phyloP scores from a whole-genome alignment of 2,888 invertebrate species.

The Thereva nobilitata region DNA sequence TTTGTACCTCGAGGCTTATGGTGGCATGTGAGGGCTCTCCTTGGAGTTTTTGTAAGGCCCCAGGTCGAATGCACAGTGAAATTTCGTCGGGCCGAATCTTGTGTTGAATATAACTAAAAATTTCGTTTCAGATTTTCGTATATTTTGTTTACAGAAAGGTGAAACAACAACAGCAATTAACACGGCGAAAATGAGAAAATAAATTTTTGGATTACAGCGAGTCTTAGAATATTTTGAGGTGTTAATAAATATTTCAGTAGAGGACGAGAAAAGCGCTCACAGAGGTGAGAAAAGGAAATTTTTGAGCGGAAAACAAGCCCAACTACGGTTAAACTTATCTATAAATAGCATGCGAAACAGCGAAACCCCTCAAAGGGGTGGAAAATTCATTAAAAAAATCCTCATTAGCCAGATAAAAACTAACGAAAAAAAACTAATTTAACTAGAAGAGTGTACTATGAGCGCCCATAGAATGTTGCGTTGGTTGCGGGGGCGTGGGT shows the following conservation, averaged over 20 bases:
- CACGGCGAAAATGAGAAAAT: slow-evolving; percentile 8
- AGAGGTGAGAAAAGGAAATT: slow-evolving; percentile 2
- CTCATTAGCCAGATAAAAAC: too few relatives aligned
- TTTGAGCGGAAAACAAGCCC: slow-evolving; percentile 3
- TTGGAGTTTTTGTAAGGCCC: slow-evolving; percentile 65
- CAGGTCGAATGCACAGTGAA: slow-evolving; percentile 72
- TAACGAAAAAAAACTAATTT: slow-evolving; percentile 2
- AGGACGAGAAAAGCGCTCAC: too few relatives aligned
- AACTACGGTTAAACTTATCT: neutral
- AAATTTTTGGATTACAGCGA: neutral
- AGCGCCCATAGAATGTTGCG: neutral
- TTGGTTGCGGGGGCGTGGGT: slow-evolving; percentile 4
- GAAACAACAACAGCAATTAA: slow-evolving; percentile 9
- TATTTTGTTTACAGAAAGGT: slow-evolving; percentile 13
- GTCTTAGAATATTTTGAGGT: slow-evolving; percentile 4
- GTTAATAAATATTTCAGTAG: neutral
- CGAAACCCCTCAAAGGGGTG: neutral
- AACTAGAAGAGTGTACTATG: neutral
- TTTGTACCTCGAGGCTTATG: slow-evolving; percentile 65
- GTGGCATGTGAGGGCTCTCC: slow-evolving; percentile 68
- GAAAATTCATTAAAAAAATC: neutral
- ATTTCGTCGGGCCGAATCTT: slow-evolving; percentile 72
- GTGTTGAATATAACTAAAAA: slow-evolving; percentile 69
- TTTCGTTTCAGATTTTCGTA: slow-evolving; percentile 36
- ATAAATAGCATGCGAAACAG: slow-evolving; percentile 24